Conservation (phyloP, 2,113 vertebrate genomes). For the Eretmochelys imbricata region DNA sequence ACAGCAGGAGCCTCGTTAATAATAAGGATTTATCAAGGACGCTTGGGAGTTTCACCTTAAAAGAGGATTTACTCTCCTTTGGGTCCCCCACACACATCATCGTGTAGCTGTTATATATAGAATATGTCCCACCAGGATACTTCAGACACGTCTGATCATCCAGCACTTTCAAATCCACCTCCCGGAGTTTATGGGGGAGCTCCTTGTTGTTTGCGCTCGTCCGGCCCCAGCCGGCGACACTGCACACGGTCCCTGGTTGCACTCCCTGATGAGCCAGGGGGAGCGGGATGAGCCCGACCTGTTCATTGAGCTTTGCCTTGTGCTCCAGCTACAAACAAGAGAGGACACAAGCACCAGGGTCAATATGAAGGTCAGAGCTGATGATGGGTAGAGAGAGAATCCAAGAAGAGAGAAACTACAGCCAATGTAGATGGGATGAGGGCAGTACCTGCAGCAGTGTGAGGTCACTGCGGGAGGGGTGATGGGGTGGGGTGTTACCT, state of each 20-base stretch:
- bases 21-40: not conserved
- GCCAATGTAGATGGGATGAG: too few relatives aligned
- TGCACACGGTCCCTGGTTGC: not conserved
- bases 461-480: too few relatives aligned
- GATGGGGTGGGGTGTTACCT: too few relatives aligned
- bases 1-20: not conserved
- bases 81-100: not conserved
- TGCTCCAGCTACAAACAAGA: too few relatives aligned
- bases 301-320: too few relatives aligned
- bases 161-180: not conserved
- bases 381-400: too few relatives aligned
- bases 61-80: not conserved
- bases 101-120: rapidly evolving
- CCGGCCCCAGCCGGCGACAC: not conserved
- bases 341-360: too few relatives aligned
- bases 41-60: not conserved
- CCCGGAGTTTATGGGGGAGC: rapidly evolving
- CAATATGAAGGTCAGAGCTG: too few relatives aligned
- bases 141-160: not conserved
- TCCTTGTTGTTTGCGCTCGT: rapidly evolving
- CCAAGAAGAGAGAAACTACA: too few relatives aligned
- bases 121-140: rapidly evolving
- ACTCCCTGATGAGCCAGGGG: rapidly evolving
- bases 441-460: too few relatives aligned
- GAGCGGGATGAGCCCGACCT: rapidly evolving